Evolutionary conservation across 2,797 vertebrate species (phyloP).

Genomic region (Molothrus aeneus): DNA sequence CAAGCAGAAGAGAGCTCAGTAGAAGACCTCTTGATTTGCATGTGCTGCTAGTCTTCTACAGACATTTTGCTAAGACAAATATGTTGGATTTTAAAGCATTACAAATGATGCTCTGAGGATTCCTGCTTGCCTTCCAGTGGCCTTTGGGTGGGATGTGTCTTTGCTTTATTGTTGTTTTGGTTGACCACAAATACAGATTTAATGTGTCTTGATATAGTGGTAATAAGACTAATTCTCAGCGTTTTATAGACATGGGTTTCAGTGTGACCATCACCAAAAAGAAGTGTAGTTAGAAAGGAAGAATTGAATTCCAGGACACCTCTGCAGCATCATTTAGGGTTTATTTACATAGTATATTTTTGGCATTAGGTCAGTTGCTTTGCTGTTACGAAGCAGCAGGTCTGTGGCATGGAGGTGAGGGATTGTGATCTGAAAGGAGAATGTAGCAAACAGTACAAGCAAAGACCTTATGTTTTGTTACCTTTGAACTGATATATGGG

Average conservation of each 20-base stretch:
- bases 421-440: neutral
- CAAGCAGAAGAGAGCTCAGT: neutral
- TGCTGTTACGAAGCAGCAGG: neutral
- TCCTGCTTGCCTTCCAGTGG: neutral
- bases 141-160: accelerated
- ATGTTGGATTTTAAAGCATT: neutral
- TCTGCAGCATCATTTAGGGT: neutral
- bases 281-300: neutral
- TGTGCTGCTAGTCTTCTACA: neutral
- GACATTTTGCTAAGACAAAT: neutral
- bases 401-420: neutral
- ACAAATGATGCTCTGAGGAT: neutral
- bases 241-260: neutral
- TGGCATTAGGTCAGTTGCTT: neutral
- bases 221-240: neutral
- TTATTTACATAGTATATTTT: neutral
- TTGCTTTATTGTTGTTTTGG: neutral
- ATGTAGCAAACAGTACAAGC: neutral
- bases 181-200: neutral
- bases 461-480: neutral
- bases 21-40: neutral
- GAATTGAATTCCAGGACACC: neutral
- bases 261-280: neutral
- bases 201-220: neutral
- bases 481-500: neutral